phyloP scores from a whole-genome alignment of 2,797 vertebrate genomes.

The Syndactyla subalaris region DNA sequence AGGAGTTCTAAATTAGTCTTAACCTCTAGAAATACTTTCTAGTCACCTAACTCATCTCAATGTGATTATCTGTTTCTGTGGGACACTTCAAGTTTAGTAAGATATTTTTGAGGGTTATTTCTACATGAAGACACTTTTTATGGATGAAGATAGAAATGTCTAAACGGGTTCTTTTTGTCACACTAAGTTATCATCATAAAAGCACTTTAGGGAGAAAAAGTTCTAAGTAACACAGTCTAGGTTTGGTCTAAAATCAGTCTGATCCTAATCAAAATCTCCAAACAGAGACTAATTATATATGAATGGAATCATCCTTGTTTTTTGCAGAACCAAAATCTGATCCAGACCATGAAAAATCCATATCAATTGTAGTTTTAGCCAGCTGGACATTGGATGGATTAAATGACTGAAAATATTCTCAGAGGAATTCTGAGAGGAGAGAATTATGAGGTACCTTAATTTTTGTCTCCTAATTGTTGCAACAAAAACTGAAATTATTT shows the following conservation, averaged over 20 bases:
- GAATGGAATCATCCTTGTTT: not conserved
- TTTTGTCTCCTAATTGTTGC: not conserved
- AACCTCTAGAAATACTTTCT: not conserved
- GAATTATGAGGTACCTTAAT: not conserved
- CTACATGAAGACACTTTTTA: not conserved
- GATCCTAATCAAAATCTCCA: not conserved
- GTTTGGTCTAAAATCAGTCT: constrained; percentile 14
- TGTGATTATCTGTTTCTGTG: not conserved
- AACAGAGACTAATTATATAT: not conserved
- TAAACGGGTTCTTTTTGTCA: constrained; percentile 45
- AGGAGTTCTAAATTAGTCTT: not conserved
- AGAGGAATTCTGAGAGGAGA: not conserved
- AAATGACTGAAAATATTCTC: not conserved
- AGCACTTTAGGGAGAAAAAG: constrained; percentile 35
- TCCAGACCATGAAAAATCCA: not conserved
- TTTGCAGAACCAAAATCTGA: constrained; percentile 1
- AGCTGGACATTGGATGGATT: not conserved
- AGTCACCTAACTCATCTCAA: not conserved
- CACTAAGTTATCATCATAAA: constrained; percentile 22
- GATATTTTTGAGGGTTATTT: constrained; percentile 13
- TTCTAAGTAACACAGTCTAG: constrained; percentile 12
- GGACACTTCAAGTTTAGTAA: not conserved
- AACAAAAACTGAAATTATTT: not conserved
- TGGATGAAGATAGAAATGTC: not conserved
- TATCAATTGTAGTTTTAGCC: not conserved